A percentile compares a stretch with the other conserved stretches of the same genome.
phyloP scores from a whole-genome alignment of 2,113 vertebrate species.

The Elephantulus edwardii region DNA sequence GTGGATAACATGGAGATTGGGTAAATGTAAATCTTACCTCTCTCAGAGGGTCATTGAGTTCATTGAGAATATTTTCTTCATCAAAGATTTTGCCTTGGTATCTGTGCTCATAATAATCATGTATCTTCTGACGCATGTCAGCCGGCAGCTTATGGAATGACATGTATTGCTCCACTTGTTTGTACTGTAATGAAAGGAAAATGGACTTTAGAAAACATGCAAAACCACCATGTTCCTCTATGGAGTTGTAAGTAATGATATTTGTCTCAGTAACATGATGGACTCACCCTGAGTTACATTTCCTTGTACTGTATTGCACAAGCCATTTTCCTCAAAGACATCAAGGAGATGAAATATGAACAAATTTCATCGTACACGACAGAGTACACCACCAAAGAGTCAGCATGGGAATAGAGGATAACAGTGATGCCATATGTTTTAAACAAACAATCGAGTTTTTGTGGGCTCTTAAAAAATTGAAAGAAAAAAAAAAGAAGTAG shows the following conservation, averaged over 20 bases:
- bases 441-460: too few relatives aligned
- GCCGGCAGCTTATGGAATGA: constrained; percentile 99
- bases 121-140: constrained; percentile 99
- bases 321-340: background rate
- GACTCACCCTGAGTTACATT: background rate
- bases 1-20: accelerated
- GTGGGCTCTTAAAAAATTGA: too few relatives aligned
- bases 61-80: constrained; percentile 97
- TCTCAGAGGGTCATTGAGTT: constrained; percentile 98
- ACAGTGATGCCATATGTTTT: background rate
- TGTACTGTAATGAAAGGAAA: constrained; percentile 89
- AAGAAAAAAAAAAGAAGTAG: background rate
- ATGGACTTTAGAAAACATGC: background rate
- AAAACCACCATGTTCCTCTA: background rate
- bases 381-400: too few relatives aligned
- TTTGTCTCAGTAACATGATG: background rate
- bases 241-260: background rate
- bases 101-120: constrained; percentile 98
- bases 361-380: background rate
- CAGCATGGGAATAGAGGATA: background rate
- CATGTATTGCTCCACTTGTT: constrained; percentile 99
- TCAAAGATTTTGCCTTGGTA: constrained; percentile 99
- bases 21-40: constrained; percentile 88
- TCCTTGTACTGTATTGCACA: background rate
- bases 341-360: background rate